Evolutionary conservation across 2,113 vertebrate species (phyloP).

Genomic region (Mus pahari): DNA sequence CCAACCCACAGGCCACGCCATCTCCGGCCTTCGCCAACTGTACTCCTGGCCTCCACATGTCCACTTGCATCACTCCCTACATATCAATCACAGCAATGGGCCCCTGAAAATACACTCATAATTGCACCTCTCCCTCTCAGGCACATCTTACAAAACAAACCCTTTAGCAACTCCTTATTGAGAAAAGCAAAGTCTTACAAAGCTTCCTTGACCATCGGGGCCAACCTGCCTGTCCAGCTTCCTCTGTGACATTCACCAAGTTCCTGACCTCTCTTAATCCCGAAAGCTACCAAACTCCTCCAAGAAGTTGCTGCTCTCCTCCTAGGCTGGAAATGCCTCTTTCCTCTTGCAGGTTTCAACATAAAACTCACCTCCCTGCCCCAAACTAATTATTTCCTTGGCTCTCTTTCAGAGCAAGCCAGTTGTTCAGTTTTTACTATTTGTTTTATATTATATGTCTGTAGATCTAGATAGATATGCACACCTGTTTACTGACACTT

Average conservation of each 20-base stretch:
- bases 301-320: neutral
- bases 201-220: neutral
- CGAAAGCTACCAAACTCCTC: neutral
- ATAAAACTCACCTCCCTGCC: slow-evolving; percentile 13
- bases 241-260: neutral
- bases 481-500: neutral
- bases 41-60: neutral
- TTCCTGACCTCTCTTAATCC: neutral
- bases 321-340: neutral
- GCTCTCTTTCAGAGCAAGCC: neutral
- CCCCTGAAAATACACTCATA: neutral
- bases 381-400: neutral
- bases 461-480: neutral
- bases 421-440: neutral
- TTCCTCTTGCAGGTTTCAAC: neutral
- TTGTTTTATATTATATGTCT: neutral
- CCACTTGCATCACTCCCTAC: neutral
- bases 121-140: neutral
- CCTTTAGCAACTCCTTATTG: neutral
- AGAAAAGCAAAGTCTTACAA: slow-evolving; percentile 18
- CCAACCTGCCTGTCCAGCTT: neutral
- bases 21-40: neutral
- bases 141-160: neutral
- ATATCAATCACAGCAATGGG: neutral
- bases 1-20: neutral